Evolutionary conservation across 2,888 invertebrate genomes (phyloP), one percentile per base, ranked within the genome.

Genomic region (Leptinotarsa rubiginosa): DNA sequence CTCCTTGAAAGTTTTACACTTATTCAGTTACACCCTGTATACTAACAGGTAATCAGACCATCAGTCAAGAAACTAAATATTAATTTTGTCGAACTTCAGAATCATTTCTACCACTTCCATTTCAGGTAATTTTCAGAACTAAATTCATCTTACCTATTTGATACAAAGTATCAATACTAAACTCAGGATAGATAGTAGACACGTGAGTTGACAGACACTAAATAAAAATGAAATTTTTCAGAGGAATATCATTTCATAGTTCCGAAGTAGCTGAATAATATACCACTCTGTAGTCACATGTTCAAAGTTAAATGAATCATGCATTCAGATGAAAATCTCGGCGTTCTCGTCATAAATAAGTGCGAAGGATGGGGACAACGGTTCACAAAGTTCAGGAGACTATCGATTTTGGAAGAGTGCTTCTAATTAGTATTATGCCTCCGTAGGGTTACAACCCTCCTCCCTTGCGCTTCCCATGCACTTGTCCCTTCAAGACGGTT

Each of bases 351-450:
- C 73, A 74, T 77, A 75, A 79, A 78, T 76, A 75, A 75, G 71
- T 75, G 74, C 76, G 76, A 75, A 76, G 77, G 75, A 75, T 77
- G 77, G 78, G 78, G 78, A 75, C 77, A 77, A 66, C 59, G 31
- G 20, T 62, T 69, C 47, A 41, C 69, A 49, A 54, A 52, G 50
- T 49, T 31, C 50, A 66, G 67, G 54, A 25, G 47, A 56, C 18
- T 72, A 77, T 77, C 72, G 76, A 77, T 74, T 77, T 72, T 69
- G 72, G 72, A 75, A 77, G 74, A 75, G 70, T 71, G 73, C 65
- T 71, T 50, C 69, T 78, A 78, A 78, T 78, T 78, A 78, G 74
- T 73, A 67, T 77, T 74, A 72, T 73, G 73, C 72, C 73, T 67
- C 62, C 65, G 56, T 68, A 70, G 77, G 76, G 76, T 73, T 65